Evolutionary conservation across 1,140 invertebrate genomes (phyloP), one percentile per base, ranked within the genome.

Genomic region (Maconellicoccus hirsutus): DNA sequence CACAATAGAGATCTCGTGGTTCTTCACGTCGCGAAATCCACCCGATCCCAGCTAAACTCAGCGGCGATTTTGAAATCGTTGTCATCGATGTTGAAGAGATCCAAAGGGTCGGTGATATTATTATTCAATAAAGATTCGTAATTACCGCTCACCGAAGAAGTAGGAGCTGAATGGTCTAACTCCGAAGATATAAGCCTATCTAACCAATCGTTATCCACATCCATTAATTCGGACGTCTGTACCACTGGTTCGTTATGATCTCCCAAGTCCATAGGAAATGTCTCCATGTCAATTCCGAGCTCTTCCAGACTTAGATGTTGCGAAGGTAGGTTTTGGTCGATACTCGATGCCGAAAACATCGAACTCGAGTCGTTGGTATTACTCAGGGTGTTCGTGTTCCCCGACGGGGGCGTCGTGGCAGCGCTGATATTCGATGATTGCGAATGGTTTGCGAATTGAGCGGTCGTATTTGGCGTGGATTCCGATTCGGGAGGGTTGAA

Each of bases 401-500:
- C 7, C 61, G 61, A 23, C 4, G 61, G 25, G 19, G 21, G 3
- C 14, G 14, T 66, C 2, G 61, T 66, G 14, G 61, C 21, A 23
- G 61, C 61, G 61, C 8, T 66, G 25, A 22, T 23, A 16, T 52
- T 52, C 42, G 42, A 52, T 19, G 42, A 16, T 19, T 38, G 33
- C 33, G 33, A 7, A 38, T 6, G 6, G 14, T 38, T 38, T 14
- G 33, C 6, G 33, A 38, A 38, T 14, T 52, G 42, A 33, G 29
- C 4, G 3, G 29, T 33, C 29, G 29, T 33, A 12, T 33, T 33
- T 33, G 29, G 4, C 12, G 29, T 6, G 52, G 21, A 89, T 71
- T 87, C 86, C 6, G 89, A 92, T 0, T 90, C 91, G 76, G 92
- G 94, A 1, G 93, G 86, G 0, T 93, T 92, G 21, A 96, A 77